Evolutionary conservation across 2,113 vertebrate genomes (phyloP), one percentile per base, ranked within the genome.

Genomic region (Forbesichthys agassizii): DNA sequence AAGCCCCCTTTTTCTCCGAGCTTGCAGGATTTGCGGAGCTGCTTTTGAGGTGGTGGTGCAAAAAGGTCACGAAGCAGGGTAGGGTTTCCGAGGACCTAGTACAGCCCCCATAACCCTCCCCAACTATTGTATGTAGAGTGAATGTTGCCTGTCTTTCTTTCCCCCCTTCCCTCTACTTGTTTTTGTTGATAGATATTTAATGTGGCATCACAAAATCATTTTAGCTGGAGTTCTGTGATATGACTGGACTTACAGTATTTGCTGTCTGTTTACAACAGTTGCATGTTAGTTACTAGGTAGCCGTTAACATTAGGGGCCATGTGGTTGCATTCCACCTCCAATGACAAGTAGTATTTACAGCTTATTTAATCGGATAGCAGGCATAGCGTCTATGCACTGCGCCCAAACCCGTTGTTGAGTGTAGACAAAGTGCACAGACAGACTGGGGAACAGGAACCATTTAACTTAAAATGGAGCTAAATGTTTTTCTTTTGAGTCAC

Each of bases 1-100:
- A 78, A 90, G 85, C 66, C 70, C 79, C 63, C 66, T 81, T 83
- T 86, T 83, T 84, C 85, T 88, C 79, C 84, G 78, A 82, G 79
- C 82, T 82, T 78, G 89, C 86, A 87, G 82, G 75, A 82, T 90
- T 91, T 88, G 86, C 77, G 79, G 85, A 87, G 76, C 73, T 68
- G 84, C 88, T 68, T 88, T 92, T 92, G 89, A 89, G 91, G 91
- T 93, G 92, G 91, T 93, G 92, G 86, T 82, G 84, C 78, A 84
- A 91, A 93, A 93, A 84, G 84, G 83, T 83, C 74, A 84, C 74
- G 81, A 81, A 88, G 75, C 70, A 51, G 82, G 36, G 36, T 42
- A 83, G 88, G 69, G 80, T 72, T 87, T 11, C 83, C 90, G 77
- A 79, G 76, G 48, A 73, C 78, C 84, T 79, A 71, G 70, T 64